Conservation (phyloP, 1,140 invertebrate species). For the Heterodera carotae region DNA sequence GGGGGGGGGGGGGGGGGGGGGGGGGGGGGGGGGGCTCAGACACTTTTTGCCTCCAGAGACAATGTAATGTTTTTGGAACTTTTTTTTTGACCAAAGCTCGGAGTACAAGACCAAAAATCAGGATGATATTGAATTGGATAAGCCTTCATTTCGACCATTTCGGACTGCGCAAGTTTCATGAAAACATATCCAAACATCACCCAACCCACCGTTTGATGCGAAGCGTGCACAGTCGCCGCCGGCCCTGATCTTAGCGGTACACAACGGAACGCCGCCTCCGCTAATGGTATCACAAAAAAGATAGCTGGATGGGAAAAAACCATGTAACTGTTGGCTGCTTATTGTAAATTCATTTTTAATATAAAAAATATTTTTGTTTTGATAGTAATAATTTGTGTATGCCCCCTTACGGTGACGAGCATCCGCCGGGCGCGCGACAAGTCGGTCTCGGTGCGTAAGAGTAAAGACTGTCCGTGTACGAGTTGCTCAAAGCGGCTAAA, state of each 20-base stretch:
- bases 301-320: not conserved
- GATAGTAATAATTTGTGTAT: too few species aligned
- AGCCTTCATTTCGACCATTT: too few species aligned
- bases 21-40: too few species aligned
- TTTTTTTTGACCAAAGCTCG: too few species aligned
- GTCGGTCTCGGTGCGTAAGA: slow-evolving; percentile 57
- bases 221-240: not conserved
- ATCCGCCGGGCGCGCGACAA: slow-evolving; percentile 40
- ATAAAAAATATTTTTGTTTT: not conserved
- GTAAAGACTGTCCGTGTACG: slow-evolving; percentile 64
- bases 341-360: not conserved
- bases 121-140: too few species aligned
- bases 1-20: too few species aligned
- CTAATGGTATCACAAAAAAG: not conserved
- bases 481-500: slow-evolving; percentile 56
- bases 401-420: slow-evolving; percentile 57
- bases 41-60: too few species aligned
- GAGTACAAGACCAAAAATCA: too few species aligned
- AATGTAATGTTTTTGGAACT: too few species aligned
- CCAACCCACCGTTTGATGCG: not conserved
- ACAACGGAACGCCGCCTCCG: not conserved
- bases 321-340: too few species aligned
- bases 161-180: too few species aligned
- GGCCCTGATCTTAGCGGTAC: not conserved
- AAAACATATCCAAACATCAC: too few species aligned